Conservation (phyloP, 2,888 invertebrate species). For the Isoperla grammatica region DNA sequence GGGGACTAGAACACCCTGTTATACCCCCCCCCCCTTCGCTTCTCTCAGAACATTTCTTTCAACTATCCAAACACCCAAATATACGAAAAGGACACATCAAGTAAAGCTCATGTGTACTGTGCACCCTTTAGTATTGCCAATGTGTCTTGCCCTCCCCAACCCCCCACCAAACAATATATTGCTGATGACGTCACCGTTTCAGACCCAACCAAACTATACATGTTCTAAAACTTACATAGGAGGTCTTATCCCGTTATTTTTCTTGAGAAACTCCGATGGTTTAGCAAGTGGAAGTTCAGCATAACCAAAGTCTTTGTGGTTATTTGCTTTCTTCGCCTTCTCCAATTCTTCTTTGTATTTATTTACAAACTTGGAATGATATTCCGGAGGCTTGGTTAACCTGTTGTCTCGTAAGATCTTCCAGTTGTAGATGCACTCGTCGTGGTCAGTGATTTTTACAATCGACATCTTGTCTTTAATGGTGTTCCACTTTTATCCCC, state of each 20-base stretch:
- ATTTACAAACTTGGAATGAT: conserved; percentile 1
- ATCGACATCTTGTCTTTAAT: not conserved
- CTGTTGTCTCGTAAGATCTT: not conserved
- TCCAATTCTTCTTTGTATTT: not conserved
- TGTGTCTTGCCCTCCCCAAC: too few relatives aligned
- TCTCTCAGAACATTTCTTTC: too few relatives aligned
- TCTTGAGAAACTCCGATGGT: conserved; percentile 58
- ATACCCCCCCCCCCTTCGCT: too few relatives aligned
- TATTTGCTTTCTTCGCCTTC: conserved; percentile 44
- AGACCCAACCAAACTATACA: too few relatives aligned
- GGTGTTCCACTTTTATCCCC: not conserved
- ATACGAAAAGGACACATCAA: too few relatives aligned
- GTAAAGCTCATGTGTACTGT: too few relatives aligned
- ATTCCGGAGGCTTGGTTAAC: not conserved
- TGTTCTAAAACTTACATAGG: conserved; percentile 37
- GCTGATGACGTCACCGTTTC: too few relatives aligned
- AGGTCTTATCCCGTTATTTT: conserved; percentile 49
- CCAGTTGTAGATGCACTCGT: conserved; percentile 1
- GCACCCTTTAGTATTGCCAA: too few relatives aligned
- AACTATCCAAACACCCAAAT: too few relatives aligned
- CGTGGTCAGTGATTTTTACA: not conserved
- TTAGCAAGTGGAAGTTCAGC: conserved; percentile 55
- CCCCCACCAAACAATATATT: too few relatives aligned
- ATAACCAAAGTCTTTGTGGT: conserved; percentile 57
- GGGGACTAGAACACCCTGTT: too few relatives aligned